phyloP scores from a whole-genome alignment of 2,113 vertebrate genomes.

The Kryptolebias marmoratus region DNA sequence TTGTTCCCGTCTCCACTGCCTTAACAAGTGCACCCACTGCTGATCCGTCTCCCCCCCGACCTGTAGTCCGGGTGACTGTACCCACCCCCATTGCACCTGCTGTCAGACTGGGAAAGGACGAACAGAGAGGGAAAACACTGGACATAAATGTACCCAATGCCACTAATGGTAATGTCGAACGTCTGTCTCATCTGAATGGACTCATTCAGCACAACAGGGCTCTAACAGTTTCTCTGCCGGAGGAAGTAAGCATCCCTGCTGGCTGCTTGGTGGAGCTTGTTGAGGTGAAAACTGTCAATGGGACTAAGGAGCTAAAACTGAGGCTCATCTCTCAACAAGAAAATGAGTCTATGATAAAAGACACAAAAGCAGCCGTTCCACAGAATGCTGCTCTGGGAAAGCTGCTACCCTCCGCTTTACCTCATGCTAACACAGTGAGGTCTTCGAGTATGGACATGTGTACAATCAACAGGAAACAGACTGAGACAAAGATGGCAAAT shows the following conservation, averaged over 20 bases:
- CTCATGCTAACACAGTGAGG: conserved; percentile 43
- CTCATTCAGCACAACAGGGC: conserved; percentile 86
- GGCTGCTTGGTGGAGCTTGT: conserved; percentile 93
- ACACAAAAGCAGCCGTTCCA: conserved; percentile 28
- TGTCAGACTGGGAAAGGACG: conserved; percentile 40
- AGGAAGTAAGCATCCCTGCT: conserved; percentile 88
- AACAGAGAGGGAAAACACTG: conserved; percentile 52
- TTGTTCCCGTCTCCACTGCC: conserved; percentile 50
- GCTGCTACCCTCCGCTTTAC: conserved; percentile 52
- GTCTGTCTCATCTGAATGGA: conserved; percentile 81
- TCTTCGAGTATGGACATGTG: conserved; percentile 40
- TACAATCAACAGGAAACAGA: conserved; percentile 45
- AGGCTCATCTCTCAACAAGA: conserved; percentile 85
- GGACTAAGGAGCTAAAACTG: conserved; percentile 89
- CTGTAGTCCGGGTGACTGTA: conserved; percentile 45
- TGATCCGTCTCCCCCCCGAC: conserved; percentile 27
- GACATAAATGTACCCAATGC: conserved; percentile 29
- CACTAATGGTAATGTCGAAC: conserved; percentile 81
- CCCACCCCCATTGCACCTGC: conserved; percentile 38
- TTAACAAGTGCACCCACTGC: conserved; percentile 46
- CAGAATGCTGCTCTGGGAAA: conserved; percentile 43
- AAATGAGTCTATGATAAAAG: conserved; percentile 55
- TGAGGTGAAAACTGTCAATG: conserved; percentile 92
- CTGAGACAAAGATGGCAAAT: conserved; percentile 31
- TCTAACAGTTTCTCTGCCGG: conserved; percentile 88